Percentiles rank a stretch among this genome's conserved stretches.
Conservation (phyloP, 1,140 invertebrate species). For the Tetragonula clypearis region DNA sequence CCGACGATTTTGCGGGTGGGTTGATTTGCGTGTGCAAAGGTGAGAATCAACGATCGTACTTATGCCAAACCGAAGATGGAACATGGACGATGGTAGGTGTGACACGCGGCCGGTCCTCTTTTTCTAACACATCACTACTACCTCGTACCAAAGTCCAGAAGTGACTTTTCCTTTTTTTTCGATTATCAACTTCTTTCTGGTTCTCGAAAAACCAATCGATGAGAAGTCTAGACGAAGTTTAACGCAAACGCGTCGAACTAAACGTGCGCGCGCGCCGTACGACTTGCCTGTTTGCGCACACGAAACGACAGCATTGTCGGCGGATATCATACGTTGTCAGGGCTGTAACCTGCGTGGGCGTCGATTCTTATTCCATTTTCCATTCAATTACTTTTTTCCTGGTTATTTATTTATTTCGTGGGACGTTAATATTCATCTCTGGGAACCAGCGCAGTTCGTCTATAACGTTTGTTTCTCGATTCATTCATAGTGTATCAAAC, state of each 20-base stretch:
- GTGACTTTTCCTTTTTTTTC: not conserved
- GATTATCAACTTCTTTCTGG: not conserved
- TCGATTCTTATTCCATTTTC: not conserved
- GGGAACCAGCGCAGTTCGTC: not conserved
- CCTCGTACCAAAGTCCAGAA: not conserved
- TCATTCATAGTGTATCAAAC: no score
- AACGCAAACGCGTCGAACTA: slow-evolving; percentile 49
- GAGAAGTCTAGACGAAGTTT: slow-evolving; percentile 45
- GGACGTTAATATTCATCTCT: no score
- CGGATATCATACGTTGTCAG: slow-evolving; percentile 38
- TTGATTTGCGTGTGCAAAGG: slow-evolving; percentile 39
- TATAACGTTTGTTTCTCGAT: not conserved
- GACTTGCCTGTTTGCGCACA: slow-evolving; percentile 28
- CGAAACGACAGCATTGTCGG: slow-evolving; percentile 26
- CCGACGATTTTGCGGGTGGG: slow-evolving; percentile 37
- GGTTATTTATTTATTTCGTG: not conserved
- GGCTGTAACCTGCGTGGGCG: slow-evolving; percentile 35
- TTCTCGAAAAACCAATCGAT: slow-evolving; percentile 48
- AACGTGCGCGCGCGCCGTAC: slow-evolving; percentile 47
- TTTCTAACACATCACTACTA: slow-evolving; percentile 29
- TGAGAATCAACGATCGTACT: slow-evolving; percentile 28
- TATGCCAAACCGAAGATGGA: not conserved
- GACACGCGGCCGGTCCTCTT: not conserved
- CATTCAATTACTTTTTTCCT: slow-evolving; percentile 4
- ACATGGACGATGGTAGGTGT: slow-evolving; percentile 31